Evolutionary conservation across 1,140 invertebrate genomes (phyloP).

Genomic region (Ceratitis capitata): DNA sequence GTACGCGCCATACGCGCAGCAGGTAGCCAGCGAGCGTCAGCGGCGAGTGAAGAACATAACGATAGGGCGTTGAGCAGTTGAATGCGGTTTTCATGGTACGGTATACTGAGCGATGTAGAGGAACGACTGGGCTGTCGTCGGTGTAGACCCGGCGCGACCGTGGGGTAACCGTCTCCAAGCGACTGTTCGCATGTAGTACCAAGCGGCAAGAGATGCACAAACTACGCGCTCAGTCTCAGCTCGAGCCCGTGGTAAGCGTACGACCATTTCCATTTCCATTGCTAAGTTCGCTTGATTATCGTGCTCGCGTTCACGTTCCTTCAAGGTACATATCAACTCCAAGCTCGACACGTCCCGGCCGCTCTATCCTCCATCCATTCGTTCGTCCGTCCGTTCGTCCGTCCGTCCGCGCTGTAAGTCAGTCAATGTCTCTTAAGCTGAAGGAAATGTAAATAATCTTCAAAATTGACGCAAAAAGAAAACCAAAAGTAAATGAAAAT

Average conservation of each 20-base stretch:
- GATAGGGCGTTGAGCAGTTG: neutral
- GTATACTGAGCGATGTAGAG: neutral
- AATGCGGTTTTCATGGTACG: neutral
- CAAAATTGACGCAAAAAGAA: slow-evolving; percentile 31
- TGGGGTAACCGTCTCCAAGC: neutral
- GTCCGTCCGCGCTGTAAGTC: neutral
- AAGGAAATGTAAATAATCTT: slow-evolving; percentile 41
- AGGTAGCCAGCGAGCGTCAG: neutral
- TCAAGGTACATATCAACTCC: neutral
- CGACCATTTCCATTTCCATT: neutral
- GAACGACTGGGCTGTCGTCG: neutral
- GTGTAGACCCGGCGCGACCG: neutral
- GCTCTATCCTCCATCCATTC: too few species aligned
- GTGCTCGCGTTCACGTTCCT: neutral
- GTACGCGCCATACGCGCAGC: slow-evolving; percentile 24
- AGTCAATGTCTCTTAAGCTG: slow-evolving; percentile 21
- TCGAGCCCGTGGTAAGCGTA: neutral
- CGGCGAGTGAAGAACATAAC: neutral
- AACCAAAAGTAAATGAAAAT: neutral
- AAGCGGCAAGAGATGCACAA: neutral
- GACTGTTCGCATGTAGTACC: neutral
- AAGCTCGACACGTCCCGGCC: too few species aligned
- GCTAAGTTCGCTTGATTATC: neutral
- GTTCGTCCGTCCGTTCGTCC: neutral
- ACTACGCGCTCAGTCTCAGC: neutral